Base-by-base conservation (phyloP, 2,888 invertebrate species). In the Patella caerulea region DNA sequence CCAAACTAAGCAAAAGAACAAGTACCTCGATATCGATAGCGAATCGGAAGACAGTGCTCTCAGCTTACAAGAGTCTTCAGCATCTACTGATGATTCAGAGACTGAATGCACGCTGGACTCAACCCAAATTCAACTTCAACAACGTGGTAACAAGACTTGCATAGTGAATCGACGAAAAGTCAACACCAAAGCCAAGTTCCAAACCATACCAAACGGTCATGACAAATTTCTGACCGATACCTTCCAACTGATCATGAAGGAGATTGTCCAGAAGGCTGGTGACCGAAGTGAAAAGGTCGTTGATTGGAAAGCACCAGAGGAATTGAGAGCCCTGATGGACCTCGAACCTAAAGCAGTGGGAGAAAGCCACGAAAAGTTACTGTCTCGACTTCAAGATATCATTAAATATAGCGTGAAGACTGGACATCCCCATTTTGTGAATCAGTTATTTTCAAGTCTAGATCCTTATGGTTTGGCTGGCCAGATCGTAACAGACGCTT, bases 371-470 rank as follows among this genome's bases (percentile, higher is more conserved):
- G 96, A 97, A 91, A 96, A 97, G 88, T 94, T 99, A 73, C 93
- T 99, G 56, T 94, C 96, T 86, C 98, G 98, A 92, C 98, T 98
- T 92, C 96, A 96, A 89, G 95, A 94, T 76, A 96, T 98, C 15
- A 94, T 98, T 85, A 97, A 97, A 92, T 96, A 98, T 91, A 97
- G 98, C 93, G 98, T 98, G 78, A 97, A 97, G 93, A 98, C 98
- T 84, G 98, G 98, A 79, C 99, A 99, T 93, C 98, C 99, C 0
- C 96, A 95, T 89, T 99, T 98, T 94, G 98, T 98, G 94, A 99
- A 99, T 93, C 99, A 99, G 92, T 94, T 99, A 56, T 98, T 98
- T 14, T 96, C 96, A 90, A 99, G 99, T 1, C 93, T 99, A 93
- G 99, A 99, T 93, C 93, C 98, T 89, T 95, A 99, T 78, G 98